Evolutionary conservation across 2,888 invertebrate species (phyloP), one percentile per base, ranked within the genome.

Genomic region (Hydroisotoma schaefferi): DNA sequence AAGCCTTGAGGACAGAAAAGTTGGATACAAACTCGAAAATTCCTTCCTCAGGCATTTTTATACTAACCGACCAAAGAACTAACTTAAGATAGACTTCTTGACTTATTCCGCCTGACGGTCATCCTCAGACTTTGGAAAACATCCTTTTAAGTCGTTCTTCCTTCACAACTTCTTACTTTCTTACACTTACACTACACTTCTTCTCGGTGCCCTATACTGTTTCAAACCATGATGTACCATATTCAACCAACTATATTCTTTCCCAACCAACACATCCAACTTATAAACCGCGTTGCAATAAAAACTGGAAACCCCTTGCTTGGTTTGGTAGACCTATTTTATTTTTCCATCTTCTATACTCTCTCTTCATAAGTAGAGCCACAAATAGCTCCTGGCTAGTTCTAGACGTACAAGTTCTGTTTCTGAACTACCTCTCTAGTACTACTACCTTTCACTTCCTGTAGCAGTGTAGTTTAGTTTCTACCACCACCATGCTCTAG

Each of bases 41-140:
- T 40, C 20, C 20, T 40, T 20, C 40, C 5, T 18, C 8, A 40
- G 40, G 20, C 40, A 18, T 40, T 40, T 40, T 40, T 40, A 40
- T 15, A 40, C n/a, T n/a, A n/a, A n/a, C n/a, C n/a, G n/a, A n/a
- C n/a, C n/a, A n/a, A n/a, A n/a, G n/a, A n/a, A n/a, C n/a, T n/a
- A n/a, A n/a, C n/a, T n/a, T n/a, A n/a, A n/a, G n/a, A n/a, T 40
- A 15, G 40, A 40, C 40, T 18, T 40, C 20, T 40, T 20, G 49
- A 49, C 49, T 49, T 49, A 49, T 49, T 49, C 28, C 49, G 49
- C 49, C 28, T 27, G 27, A 49, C 49, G 49, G 49, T 49, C 28
- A 49, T 43, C n/a, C 40, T 40, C 40, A 40, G 40, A 40, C n/a
- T 40, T 40, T 40, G n/a, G n/a, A n/a, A n/a, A n/a, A n/a, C n/a